Base-by-base conservation (phyloP, 2,797 vertebrate genomes). In the Luscinia luscinia region DNA sequence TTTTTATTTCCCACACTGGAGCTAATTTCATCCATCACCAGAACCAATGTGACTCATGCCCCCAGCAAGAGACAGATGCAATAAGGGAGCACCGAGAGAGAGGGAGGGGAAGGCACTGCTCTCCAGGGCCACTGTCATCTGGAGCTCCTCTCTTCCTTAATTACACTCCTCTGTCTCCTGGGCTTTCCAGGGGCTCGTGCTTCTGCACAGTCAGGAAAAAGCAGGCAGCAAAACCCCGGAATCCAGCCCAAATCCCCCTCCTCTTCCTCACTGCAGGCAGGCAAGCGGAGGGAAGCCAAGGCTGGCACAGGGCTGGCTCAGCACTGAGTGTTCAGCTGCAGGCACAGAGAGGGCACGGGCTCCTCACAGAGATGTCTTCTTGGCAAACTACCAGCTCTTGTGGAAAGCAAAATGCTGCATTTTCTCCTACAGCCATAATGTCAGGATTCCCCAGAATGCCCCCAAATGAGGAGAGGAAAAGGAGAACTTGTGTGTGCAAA, bases 1-100 rank as follows among this genome's bases (percentile, higher is more conserved):
- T 93, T 93, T 92, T 77, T 89, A 76, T 89, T 87, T 86, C 73
- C 46, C 3, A 0, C 62, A 66, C 10, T 54, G 78, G 49, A 89
- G 75, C 61, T 94, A 89, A 95, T 96, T 94, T 78, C 73, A 90
- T 89, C 89, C 58, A 43, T 89, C 90, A 64, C 68, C 89, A 87
- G 64, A 85, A 81, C 54, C 69, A 66, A 78, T 38, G 84, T 81
- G 87, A 95, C 62, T 91, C 77, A 43, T 63, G 69, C 75, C 82
- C 63, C 84, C 87, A 86, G 95, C 40, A 15, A 81, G 62, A 87
- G 79, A 54, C 58, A 38, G 11, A 83, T n/a, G 87, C 87, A 73
- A 14, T 14, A 21, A 90, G 87, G 57, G 34, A 84, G 57, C 45
- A 52, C 45, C 0, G 2, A 67, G 63, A 76, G 54, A 17, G 49